Percentiles rank a stretch among this genome's conserved stretches.
phyloP scores from a whole-genome alignment of 2,888 invertebrate species.

The Apamea crenata region DNA sequence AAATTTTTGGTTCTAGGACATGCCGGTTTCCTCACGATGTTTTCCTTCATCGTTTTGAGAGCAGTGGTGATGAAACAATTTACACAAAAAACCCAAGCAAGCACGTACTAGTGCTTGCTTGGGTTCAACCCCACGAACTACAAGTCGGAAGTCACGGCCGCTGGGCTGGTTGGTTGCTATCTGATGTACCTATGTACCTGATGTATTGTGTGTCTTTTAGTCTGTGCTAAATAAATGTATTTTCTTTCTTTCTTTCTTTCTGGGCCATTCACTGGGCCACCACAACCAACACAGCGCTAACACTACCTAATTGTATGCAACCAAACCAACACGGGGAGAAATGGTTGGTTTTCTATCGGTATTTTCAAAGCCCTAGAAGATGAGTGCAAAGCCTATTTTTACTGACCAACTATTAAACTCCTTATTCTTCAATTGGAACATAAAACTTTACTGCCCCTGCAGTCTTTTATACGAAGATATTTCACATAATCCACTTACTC shows the following conservation, averaged over 20 bases:
- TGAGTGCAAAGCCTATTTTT: neutral
- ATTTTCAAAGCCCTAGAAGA: neutral
- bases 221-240: too few relatives aligned
- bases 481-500: slow-evolving; percentile 56
- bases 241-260: too few relatives aligned
- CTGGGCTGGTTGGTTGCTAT: too few relatives aligned
- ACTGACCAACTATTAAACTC: neutral
- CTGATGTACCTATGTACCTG: too few relatives aligned
- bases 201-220: too few relatives aligned
- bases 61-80: too few relatives aligned
- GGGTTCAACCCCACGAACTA: neutral
- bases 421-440: neutral
- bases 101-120: too few relatives aligned
- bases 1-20: too few relatives aligned
- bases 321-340: neutral
- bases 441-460: slow-evolving; percentile 25
- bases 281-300: neutral
- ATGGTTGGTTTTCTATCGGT: neutral
- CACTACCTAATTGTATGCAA: neutral
- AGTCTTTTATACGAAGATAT: slow-evolving; percentile 36
- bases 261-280: neutral
- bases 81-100: too few relatives aligned
- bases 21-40: too few relatives aligned
- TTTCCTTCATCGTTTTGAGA: too few relatives aligned
- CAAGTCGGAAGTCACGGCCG: neutral